phyloP scores from a whole-genome alignment of 2,888 invertebrate species.

The Epiperipatus broadwayi region DNA sequence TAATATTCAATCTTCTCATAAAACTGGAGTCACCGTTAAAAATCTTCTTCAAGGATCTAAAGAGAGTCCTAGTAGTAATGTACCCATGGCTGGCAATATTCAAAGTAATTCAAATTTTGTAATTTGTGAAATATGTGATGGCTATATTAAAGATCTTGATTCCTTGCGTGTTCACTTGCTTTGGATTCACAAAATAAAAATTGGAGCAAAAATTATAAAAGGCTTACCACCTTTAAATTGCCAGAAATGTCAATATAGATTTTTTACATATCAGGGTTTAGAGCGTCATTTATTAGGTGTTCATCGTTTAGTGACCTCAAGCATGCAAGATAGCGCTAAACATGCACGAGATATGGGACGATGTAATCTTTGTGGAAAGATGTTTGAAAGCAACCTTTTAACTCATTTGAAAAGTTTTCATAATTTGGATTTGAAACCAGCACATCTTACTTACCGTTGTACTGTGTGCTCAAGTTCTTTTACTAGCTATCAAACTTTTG shows the following conservation, averaged over 20 bases:
- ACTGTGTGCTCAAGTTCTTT: conserved; percentile 86
- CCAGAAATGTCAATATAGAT: conserved; percentile 85
- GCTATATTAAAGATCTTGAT: conserved; percentile 83
- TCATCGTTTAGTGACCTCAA: conserved; percentile 81
- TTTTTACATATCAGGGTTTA: conserved; percentile 90
- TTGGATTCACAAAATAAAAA: conserved; percentile 92
- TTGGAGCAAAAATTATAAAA: conserved; percentile 87
- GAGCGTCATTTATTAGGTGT: conserved; percentile 83
- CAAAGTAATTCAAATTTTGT: conserved; percentile 55
- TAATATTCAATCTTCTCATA: no score
- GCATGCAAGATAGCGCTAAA: conserved; percentile 87
- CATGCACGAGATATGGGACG: conserved; percentile 81
- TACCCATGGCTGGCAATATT: conserved; percentile 31
- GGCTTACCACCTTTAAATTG: conserved; percentile 83
- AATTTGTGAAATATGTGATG: conserved; percentile 90
- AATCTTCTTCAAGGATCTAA: no score
- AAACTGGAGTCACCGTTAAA: no score
- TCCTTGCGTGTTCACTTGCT: conserved; percentile 89
- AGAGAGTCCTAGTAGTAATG: no score
- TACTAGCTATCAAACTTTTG: conserved; percentile 84
- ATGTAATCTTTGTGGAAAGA: conserved; percentile 87
- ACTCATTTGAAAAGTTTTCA: conserved; percentile 82
- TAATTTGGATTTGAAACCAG: conserved; percentile 72
- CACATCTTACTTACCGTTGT: conserved; percentile 81
- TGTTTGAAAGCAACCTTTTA: conserved; percentile 77